Evolutionary conservation across 2,797 vertebrate genomes (phyloP), one percentile per base, ranked within the genome.

Genomic region (Eulemur rubriventer): DNA sequence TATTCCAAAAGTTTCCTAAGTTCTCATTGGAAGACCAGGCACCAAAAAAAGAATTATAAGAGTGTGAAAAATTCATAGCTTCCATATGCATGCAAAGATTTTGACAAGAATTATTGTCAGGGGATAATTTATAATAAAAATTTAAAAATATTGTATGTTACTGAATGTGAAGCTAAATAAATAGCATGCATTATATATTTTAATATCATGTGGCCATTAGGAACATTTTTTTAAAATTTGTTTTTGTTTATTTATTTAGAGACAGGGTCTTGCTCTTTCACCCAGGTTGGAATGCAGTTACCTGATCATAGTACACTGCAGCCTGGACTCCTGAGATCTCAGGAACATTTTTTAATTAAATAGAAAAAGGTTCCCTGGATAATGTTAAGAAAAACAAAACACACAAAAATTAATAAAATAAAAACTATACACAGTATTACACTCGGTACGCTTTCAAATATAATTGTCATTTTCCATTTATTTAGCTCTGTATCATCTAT

Each of bases 101-200:
- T 89, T 94, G 57, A 89, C 18, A 63, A 28, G 82, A 76, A 61
- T 82, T 22, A 63, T 80, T 80, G 7, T 69, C 78, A 35, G 17
- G 24, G 6, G 33, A 91, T 95, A 70, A 67, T 76, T 72, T 76
- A 80, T 57, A 93, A 88, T 69, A 65, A 84, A 85, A 70, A 72
- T 20, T 48, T 11, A 17, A n/a, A 69, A 91, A 78, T 70, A 72
- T 35, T 17, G 7, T 86, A 41, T 63, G 57, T 70, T 92, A 86
- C 20, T 65, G 17, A 95, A 93, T 81, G 8, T 63, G 35, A 94
- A 20, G 14, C 43, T 94, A 94, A 95, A 86, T 70, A 89, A 92
- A 80, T 69, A 81, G 72, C 24, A 7, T 70, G 8, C 2, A 38
- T 57, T 48, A 41, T 67, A 61, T 69, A 72, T 81, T 95, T 85